Percentiles rank a stretch among this genome's conserved stretches.
Conservation (phyloP, 2,888 invertebrate species). For the Trissolcus brochymenae region DNA sequence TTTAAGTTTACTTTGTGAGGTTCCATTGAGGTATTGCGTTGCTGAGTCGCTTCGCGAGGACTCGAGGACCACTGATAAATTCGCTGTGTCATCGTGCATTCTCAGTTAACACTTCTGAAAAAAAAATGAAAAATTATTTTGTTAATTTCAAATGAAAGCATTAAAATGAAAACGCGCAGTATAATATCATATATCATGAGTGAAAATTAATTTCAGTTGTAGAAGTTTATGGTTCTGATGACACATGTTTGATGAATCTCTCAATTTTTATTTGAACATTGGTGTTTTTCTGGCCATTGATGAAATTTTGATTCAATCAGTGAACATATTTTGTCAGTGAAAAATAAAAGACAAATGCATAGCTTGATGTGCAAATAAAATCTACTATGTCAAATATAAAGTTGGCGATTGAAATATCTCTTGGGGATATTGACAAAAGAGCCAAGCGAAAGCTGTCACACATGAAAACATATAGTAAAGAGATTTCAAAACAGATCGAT, state of each 20-base stretch:
- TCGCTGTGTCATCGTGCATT: slow-evolving; percentile 76
- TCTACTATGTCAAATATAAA: slow-evolving; percentile 29
- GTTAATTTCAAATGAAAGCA: neutral
- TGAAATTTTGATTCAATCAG: neutral
- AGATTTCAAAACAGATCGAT: slow-evolving; percentile 50
- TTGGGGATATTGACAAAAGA: slow-evolving; percentile 47
- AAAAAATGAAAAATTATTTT: slow-evolving; percentile 43
- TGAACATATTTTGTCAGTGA: neutral
- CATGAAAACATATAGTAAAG: slow-evolving; percentile 30
- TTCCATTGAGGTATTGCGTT: slow-evolving; percentile 73
- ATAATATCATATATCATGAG: too few species aligned
- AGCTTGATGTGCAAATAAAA: slow-evolving; percentile 39
- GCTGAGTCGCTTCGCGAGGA: slow-evolving; percentile 70
- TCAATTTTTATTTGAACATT: too few species aligned
- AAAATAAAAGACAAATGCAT: neutral
- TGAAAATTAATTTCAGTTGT: too few species aligned
- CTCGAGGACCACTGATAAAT: slow-evolving; percentile 74
- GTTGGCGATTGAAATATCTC: slow-evolving; percentile 37
- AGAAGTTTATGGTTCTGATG: too few species aligned
- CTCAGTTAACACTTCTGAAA: slow-evolving; percentile 74
- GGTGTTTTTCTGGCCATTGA: too few species aligned
- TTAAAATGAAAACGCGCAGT: neutral
- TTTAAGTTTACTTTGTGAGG: slow-evolving; percentile 69
- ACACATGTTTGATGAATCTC: too few species aligned
- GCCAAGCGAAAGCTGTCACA: slow-evolving; percentile 35